Evolutionary conservation across 2,797 vertebrate genomes (phyloP).

Genomic region (Syncerus caffer): DNA sequence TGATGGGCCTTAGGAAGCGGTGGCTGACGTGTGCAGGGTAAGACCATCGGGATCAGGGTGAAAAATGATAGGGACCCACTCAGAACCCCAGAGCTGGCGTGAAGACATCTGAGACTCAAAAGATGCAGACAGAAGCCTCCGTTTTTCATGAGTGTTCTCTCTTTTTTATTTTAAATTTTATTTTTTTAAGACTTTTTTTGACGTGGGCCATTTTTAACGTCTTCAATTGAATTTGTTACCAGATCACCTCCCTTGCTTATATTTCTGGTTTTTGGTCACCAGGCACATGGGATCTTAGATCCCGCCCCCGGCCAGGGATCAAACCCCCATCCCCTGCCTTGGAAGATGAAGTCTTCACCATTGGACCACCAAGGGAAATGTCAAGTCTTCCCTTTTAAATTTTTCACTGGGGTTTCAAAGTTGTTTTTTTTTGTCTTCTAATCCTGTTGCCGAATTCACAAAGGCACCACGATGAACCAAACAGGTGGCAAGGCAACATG

Average conservation of each 20-base stretch:
- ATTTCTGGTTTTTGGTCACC: neutral
- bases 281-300: neutral
- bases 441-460: neutral
- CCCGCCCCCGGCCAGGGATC: neutral
- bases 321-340: neutral
- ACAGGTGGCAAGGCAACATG: neutral
- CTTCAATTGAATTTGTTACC: neutral
- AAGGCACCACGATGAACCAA: neutral
- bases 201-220: neutral
- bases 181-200: neutral
- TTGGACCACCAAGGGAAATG: neutral
- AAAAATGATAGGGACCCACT: neutral
- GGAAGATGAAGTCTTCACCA: neutral
- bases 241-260: neutral
- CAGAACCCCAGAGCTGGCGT: neutral
- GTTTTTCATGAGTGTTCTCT: neutral
- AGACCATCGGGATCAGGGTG: neutral
- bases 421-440: neutral
- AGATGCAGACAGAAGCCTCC: neutral
- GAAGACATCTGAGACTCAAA: neutral
- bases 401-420: neutral
- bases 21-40: neutral
- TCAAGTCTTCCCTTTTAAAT: neutral
- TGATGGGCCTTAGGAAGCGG: rapidly evolving
- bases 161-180: neutral